Base-by-base conservation (phyloP, 2,113 vertebrate species). In the Austrofundulus limnaeus region DNA sequence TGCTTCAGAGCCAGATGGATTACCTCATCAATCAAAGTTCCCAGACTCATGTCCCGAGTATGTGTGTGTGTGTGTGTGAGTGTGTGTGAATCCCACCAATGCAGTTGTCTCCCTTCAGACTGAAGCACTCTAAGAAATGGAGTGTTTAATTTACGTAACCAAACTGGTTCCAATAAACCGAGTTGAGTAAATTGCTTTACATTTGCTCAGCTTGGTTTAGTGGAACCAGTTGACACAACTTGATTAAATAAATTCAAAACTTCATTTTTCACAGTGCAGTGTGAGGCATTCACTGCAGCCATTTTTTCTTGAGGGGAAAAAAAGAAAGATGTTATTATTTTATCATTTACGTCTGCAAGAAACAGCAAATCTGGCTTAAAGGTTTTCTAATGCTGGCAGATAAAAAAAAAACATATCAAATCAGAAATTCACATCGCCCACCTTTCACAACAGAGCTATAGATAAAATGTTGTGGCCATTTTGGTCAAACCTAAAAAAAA, bases 1-100 rank as follows among this genome's bases (percentile, higher is more conserved):
- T n/a, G 70, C 77, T 54, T 66, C 49, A 39, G 58, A 84, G 79
- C 82, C 84, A 87, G 83, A 85, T 84, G 81, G 73, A 86, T 87
- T 83, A 84, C 83, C 81, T 89, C 82, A 90, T 86, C 86, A 90
- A 83, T 90, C 80, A 82, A 70, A 79, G 72, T 86, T 86, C 80
- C 78, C 61, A 83, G 85, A 82, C 81, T 75, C 67, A 81, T 54
- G 28, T 80, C 76, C 67, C 80, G 34, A 28, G 39, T 55, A 46
- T 75, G 57, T 61, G 45, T 68, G 56, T n/a, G n/a, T n/a, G n/a
- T n/a, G 1, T 65, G 61, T 48, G 34, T 53, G 39, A 56, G 52
- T 48, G 45, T 47, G 34, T 58, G 52, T 58, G 49, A 50, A 57
- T 75, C 64, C 72, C 61, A 84, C 64, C 53, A 64, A 46, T 45